A percentile compares a stretch with the other conserved stretches of the same genome.
phyloP scores from a whole-genome alignment of 2,113 vertebrate genomes.

The Malurus cyaneus region DNA sequence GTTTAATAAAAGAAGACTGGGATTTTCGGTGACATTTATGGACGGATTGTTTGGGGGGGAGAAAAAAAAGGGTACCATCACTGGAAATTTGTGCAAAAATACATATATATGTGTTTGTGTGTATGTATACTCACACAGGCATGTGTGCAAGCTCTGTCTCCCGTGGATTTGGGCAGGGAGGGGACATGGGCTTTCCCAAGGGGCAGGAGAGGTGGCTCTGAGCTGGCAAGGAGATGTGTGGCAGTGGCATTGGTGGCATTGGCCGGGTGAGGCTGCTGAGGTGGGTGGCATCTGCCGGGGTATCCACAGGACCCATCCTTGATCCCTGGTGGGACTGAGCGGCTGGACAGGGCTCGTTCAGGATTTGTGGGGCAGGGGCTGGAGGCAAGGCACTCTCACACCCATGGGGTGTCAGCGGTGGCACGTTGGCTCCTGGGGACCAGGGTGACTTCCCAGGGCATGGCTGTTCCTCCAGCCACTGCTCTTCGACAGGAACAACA shows the following conservation, averaged over 20 bases:
- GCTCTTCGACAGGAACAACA: neutral
- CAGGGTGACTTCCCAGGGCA: neutral
- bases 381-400: neutral
- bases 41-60: constrained; percentile 61
- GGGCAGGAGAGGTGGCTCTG: neutral
- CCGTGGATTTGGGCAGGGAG: neutral
- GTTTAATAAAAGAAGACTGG: constrained; percentile 87
- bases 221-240: neutral
- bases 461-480: rapidly evolving
- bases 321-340: neutral
- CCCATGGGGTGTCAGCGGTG: neutral
- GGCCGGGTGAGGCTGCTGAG: rapidly evolving
- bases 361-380: neutral
- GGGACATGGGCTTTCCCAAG: neutral
- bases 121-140: neutral
- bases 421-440: neutral
- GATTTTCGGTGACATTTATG: constrained; percentile 81
- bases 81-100: constrained; percentile 54
- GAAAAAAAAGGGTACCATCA: constrained; percentile 60
- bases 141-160: neutral
- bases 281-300: rapidly evolving
- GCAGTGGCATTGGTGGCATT: rapidly evolving
- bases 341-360: rapidly evolving
- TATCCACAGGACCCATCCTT: rapidly evolving
- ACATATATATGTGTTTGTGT: neutral